Percentiles rank a stretch among this genome's conserved stretches.
Evolutionary conservation across 2,888 invertebrate genomes (phyloP).

Genomic region (Drosophila siamana): DNA sequence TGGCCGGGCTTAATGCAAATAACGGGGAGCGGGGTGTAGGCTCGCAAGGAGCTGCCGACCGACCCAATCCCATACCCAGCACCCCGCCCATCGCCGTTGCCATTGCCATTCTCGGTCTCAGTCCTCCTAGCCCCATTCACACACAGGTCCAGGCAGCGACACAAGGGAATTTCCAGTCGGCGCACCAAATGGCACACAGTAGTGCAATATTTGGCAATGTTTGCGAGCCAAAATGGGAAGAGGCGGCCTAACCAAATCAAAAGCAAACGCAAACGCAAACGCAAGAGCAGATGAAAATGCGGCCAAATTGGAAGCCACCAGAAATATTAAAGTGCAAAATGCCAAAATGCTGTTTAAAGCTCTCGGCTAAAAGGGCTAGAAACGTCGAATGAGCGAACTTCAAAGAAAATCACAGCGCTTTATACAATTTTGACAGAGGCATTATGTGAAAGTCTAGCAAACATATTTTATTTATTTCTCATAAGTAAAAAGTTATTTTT

Average conservation of each 20-base stretch:
- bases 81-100: not conserved
- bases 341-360: conserved; percentile 17
- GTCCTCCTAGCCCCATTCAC: too few relatives aligned
- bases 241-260: conserved; percentile 40
- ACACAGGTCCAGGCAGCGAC: conserved; percentile 30
- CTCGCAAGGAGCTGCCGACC: not conserved
- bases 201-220: conserved; percentile 69
- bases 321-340: conserved; percentile 1
- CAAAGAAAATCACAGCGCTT: too few relatives aligned
- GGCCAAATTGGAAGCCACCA: conserved; percentile 20
- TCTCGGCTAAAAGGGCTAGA: not conserved
- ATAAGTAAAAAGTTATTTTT: too few relatives aligned
- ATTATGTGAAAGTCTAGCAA: too few relatives aligned
- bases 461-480: too few relatives aligned
- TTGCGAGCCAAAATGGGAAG: not conserved
- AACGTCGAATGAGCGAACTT: not conserved
- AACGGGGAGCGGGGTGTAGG: conserved; percentile 34
- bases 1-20: conserved; percentile 75
- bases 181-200: conserved; percentile 71
- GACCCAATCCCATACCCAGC: not conserved
- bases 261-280: conserved; percentile 16
- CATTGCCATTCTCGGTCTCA: conserved; percentile 5
- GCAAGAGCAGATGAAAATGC: conserved; percentile 11
- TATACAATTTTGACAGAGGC: too few relatives aligned
- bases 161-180: conserved; percentile 67